Evolutionary conservation across 2,888 invertebrate genomes (phyloP).

Genomic region (Coenonympha glycerion): DNA sequence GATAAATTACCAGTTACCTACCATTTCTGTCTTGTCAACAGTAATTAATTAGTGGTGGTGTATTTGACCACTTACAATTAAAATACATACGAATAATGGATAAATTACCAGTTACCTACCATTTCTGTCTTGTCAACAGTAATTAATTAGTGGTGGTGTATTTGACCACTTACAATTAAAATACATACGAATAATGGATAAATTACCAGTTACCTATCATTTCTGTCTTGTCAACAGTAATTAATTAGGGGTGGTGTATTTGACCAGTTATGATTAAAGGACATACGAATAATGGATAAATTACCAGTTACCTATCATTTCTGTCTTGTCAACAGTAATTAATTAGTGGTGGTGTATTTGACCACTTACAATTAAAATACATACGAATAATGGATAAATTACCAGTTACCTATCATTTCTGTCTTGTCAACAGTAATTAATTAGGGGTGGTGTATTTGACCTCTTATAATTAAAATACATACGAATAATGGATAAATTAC

Average conservation of each 20-base stretch:
- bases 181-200: background rate
- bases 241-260: background rate
- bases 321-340: background rate
- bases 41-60: background rate
- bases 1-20: background rate
- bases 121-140: background rate
- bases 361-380: background rate
- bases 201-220: background rate
- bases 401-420: background rate
- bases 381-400: background rate
- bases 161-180: background rate
- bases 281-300: background rate
- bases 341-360: background rate
- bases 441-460: background rate
- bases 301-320: background rate
- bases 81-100: background rate
- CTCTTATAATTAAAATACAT: background rate
- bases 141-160: background rate
- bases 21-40: background rate
- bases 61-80: background rate
- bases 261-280: background rate
- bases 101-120: background rate
- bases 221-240: background rate
- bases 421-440: background rate
- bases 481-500: background rate